These are phyloP conservation scores for Rotaria socialis DNA, from an alignment of 2,888 invertebrate genomes.

Conservation along the genomic window DNA sequence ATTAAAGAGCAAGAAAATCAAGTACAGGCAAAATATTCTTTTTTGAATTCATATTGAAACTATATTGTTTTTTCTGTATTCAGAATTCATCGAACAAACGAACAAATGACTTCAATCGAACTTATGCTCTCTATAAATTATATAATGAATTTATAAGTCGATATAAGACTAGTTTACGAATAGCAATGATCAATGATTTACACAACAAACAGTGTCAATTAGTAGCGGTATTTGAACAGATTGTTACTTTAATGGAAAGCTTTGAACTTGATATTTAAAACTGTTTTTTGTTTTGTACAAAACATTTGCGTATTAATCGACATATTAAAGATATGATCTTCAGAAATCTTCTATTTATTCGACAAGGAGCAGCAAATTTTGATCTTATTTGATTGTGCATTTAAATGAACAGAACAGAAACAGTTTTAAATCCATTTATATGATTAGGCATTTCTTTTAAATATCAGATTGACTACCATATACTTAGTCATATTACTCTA, in stretches of 20 bases:
- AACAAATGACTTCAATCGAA: not conserved
- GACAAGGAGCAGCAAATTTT: too few species aligned
- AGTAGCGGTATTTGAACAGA: slow-evolving; percentile 9
- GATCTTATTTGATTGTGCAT: too few species aligned
- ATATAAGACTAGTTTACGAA: slow-evolving; percentile 17
- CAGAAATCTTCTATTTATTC: not conserved
- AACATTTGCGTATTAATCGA: not conserved
- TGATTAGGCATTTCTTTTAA: too few species aligned
- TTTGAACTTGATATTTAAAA: slow-evolving; percentile 5
- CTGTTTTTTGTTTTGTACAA: not conserved
- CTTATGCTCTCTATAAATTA: slow-evolving; percentile 16
- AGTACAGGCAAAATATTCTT: not conserved
- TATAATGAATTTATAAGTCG: slow-evolving; percentile 27
- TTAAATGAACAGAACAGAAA: too few species aligned
- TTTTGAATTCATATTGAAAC: too few species aligned
- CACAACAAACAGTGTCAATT: not conserved
- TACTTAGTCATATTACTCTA: too few species aligned
- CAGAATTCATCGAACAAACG: not conserved
- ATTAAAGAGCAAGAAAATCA: not conserved
- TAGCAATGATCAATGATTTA: not conserved
- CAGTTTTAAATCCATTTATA: too few species aligned
- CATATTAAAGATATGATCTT: not conserved
- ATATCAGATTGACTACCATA: too few species aligned
- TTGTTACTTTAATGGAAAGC: not conserved
- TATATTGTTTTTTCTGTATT: not conserved